Base-by-base conservation (phyloP, 2,797 vertebrate genomes). In the Pangasius macronema region DNA sequence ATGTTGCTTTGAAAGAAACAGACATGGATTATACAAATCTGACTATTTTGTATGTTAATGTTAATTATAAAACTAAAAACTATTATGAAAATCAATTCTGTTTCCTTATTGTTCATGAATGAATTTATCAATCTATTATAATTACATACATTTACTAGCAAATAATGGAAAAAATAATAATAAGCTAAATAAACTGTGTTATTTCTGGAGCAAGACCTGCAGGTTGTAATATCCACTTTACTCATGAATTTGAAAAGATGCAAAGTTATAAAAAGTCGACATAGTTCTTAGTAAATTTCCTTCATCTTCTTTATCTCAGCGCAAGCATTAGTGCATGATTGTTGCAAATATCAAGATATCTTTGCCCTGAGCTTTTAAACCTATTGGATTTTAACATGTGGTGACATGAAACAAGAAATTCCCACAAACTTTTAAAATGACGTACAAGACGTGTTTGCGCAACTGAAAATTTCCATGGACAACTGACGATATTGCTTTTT, bases 401-500 rank as follows among this genome's bases (percentile, higher is more conserved):
- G 85, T 2, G 14, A 87, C 67, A 61, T 53, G 55, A 73, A 80
- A 59, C 18, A 2, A 80, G 22, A 80, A 11, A 49, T 73, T 75
- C 46, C 18, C 53, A 30, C 75, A 67, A 30, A 46, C 65, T 18
- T 83, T 77, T 36, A 39, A 49, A 14, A 65, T 33, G 51, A 82
- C 42, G 20, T 33, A 9, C 3, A 16, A 10, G 6, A n/a, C 16
- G 0, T 72, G 20, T 80, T 46, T 85, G 68, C 20, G 2, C 68
- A 85, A 76, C 77, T 51, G 36, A 27, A 57, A 39, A 24, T 42
- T 24, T 82, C 65, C n/a, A 14, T 51, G 65, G 22, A 75, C 18
- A 87, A 90, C 61, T 30, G 24, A 79, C 49, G 30, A 1, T 83
- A 3, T 68, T 67, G 1, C 24, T 59, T 72, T 88, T 39, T 75